phyloP scores from a whole-genome alignment of 1,140 invertebrate genomes.

The Calephelis virginiensis region DNA sequence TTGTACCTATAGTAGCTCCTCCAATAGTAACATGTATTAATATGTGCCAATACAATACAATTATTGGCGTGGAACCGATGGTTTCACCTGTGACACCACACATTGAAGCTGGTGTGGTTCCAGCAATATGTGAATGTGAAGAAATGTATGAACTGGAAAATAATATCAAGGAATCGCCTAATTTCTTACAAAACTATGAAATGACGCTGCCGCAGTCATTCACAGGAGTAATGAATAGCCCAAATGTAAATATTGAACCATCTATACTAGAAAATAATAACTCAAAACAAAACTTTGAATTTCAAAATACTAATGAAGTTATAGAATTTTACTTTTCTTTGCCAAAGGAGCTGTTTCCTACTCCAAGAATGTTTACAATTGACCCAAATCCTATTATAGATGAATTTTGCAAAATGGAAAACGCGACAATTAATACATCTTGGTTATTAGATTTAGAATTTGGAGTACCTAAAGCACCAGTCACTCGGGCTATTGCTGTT shows the following conservation, averaged over 20 bases:
- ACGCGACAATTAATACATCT: conserved; percentile 37
- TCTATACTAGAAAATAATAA: no score
- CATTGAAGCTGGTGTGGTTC: conserved; percentile 10
- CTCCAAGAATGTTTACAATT: conserved; percentile 37
- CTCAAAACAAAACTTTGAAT: no score
- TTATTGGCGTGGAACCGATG: conserved; percentile 24
- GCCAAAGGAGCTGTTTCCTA: conserved; percentile 51
- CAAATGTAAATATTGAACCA: no score
- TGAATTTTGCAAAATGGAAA: conserved; percentile 50
- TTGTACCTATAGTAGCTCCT: conserved; percentile 29
- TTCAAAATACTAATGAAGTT: conserved; percentile 27
- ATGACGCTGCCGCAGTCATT: no score
- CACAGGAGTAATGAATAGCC: no score
- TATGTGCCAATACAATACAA: conserved; percentile 32
- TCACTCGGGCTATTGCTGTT: conserved; percentile 40
- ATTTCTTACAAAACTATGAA: no score
- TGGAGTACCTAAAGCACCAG: conserved; percentile 43
- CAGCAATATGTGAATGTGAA: no score
- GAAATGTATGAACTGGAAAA: no score
- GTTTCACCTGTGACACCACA: conserved; percentile 24
- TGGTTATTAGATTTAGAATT: conserved; percentile 64
- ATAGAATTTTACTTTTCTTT: conserved; percentile 47
- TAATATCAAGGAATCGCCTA: no score
- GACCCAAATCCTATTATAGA: conserved; percentile 62
- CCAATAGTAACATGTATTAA: conserved; percentile 27